Evolutionary conservation across 2,113 vertebrate genomes (phyloP).

Genomic region (Erpornis zantholeuca): DNA sequence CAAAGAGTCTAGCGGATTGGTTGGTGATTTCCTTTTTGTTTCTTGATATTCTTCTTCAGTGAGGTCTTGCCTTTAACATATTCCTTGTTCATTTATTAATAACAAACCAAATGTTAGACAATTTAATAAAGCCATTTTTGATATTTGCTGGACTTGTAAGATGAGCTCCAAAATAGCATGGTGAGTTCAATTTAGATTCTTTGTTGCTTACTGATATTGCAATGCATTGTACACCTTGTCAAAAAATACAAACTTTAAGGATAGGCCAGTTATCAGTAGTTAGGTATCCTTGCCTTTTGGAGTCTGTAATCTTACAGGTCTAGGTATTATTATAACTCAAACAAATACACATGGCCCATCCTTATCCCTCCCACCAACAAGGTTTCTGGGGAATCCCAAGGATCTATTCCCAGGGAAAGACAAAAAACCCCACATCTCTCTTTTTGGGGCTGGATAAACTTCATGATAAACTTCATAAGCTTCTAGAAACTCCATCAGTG

Average conservation of each 20-base stretch:
- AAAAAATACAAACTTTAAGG: background rate
- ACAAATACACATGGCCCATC: background rate
- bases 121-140: background rate
- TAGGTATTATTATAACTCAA: background rate
- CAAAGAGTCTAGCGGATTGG: too few relatives aligned
- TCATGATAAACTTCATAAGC: background rate
- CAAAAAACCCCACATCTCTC: accelerated
- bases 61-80: background rate
- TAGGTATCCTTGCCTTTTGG: background rate
- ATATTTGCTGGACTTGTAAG: background rate
- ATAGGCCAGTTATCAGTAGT: background rate
- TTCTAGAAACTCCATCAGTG: background rate
- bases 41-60: background rate
- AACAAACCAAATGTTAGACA: background rate
- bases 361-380: background rate
- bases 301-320: accelerated
- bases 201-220: background rate
- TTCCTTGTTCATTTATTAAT: background rate
- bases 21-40: background rate
- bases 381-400: background rate
- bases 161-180: background rate
- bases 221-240: background rate
- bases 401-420: background rate
- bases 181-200: background rate
- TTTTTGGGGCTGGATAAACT: background rate